These are phyloP conservation scores for Lophius piscatorius DNA, from an alignment of 2,113 vertebrate genomes.

Conservation along the genomic window DNA sequence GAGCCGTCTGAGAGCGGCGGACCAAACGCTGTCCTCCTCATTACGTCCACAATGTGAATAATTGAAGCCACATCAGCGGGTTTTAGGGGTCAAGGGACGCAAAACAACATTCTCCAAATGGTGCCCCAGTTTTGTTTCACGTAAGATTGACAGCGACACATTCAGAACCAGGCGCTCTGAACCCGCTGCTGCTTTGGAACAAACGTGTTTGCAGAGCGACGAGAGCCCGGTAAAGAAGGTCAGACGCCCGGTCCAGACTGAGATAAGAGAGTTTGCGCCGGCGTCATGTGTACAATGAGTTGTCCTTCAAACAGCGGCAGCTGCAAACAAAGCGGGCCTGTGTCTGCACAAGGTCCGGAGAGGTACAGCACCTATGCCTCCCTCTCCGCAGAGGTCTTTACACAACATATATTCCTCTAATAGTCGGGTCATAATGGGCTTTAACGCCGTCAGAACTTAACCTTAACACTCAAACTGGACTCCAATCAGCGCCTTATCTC, in stretches of 20 bases:
- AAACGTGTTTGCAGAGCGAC: too few relatives aligned
- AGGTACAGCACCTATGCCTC: too few relatives aligned
- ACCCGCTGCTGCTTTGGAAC: not conserved
- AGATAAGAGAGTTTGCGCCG: conserved; percentile 8
- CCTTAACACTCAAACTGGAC: too few relatives aligned
- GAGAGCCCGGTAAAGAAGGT: conserved; percentile 29
- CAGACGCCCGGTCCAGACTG: not conserved
- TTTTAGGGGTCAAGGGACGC: not conserved
- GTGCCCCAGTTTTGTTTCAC: not conserved
- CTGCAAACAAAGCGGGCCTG: not conserved
- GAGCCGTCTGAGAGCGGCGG: conserved; percentile 10
- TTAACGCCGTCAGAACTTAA: too few relatives aligned
- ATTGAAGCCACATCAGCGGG: conserved; percentile 13
- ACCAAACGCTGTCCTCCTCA: conserved; percentile 24
- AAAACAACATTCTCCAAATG: not conserved
- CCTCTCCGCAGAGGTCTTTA: too few relatives aligned
- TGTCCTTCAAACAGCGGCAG: conserved; percentile 6
- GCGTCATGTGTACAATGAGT: conserved; percentile 5
- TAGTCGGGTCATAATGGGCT: too few relatives aligned
- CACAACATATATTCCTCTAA: too few relatives aligned
- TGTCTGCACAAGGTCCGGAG: too few relatives aligned
- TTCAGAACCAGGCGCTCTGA: not conserved
- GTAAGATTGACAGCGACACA: not conserved
- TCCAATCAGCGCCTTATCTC: too few relatives aligned
- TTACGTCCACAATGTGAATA: conserved; percentile 28